These are phyloP conservation scores for Hydriomena furcata DNA, from an alignment of 2,888 invertebrate genomes.

Conservation along the genomic window DNA sequence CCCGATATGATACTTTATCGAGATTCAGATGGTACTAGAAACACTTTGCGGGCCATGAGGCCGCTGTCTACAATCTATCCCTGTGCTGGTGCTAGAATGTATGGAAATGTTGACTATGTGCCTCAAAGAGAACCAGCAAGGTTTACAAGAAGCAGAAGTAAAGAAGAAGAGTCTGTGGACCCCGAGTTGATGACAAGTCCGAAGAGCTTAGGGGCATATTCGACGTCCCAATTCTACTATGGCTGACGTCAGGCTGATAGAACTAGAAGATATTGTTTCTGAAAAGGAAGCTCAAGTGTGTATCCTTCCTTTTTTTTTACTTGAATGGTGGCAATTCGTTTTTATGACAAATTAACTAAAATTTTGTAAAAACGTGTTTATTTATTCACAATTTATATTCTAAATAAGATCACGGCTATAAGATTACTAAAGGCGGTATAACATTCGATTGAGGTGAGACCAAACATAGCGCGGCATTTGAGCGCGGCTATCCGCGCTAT, in stretches of 20 bases:
- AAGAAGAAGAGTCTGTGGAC: slow-evolving; percentile 46
- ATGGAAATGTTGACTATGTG: slow-evolving; percentile 68
- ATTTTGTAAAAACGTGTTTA: too few relatives aligned
- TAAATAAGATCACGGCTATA: too few relatives aligned
- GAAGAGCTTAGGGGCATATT: slow-evolving; percentile 69
- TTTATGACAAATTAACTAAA: too few relatives aligned
- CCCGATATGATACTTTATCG: slow-evolving; percentile 77
- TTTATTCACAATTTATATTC: too few relatives aligned
- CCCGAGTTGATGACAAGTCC: slow-evolving; percentile 67
- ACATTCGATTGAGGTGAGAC: too few relatives aligned
- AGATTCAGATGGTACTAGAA: slow-evolving; percentile 63
- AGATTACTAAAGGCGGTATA: too few relatives aligned
- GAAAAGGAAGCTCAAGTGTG: slow-evolving; percentile 16
- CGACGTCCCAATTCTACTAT: slow-evolving; percentile 69
- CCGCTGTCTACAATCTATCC: slow-evolving; percentile 76
- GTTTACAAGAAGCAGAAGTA: slow-evolving; percentile 58
- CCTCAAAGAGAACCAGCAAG: slow-evolving; percentile 56
- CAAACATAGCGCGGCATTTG: too few relatives aligned
- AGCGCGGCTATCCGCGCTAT: too few relatives aligned
- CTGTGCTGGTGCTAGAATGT: slow-evolving; percentile 69
- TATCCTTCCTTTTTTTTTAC: not conserved
- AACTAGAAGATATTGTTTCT: slow-evolving; percentile 26
- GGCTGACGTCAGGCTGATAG: slow-evolving; percentile 58
- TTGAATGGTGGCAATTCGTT: not conserved
- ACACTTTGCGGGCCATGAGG: slow-evolving; percentile 72